phyloP scores from a whole-genome alignment of 2,113 vertebrate genomes.

The Tympanuchus pallidicinctus region DNA sequence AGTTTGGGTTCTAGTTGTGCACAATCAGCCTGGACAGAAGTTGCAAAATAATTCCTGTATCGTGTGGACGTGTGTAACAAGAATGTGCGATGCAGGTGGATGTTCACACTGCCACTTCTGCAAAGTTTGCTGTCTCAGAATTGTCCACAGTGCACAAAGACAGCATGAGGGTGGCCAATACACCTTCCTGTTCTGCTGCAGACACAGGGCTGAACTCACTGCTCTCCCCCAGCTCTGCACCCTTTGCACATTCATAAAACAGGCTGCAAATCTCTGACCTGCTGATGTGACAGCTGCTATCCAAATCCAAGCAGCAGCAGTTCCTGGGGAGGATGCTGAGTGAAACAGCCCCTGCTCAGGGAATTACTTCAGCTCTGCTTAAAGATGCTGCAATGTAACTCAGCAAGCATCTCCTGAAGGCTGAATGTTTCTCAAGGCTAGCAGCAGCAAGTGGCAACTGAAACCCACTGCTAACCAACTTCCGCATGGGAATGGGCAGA shows the following conservation, averaged over 20 bases:
- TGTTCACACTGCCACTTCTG: background rate
- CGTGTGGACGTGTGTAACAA: fast-evolving
- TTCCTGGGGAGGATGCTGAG: background rate
- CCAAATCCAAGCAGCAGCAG: background rate
- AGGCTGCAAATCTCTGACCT: background rate
- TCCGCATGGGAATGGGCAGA: fast-evolving
- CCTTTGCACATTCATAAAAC: background rate
- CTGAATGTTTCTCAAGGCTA: background rate
- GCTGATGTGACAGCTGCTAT: background rate
- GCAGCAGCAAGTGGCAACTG: no score
- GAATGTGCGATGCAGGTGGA: no score
- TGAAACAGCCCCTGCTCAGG: background rate
- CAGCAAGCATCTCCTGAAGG: background rate
- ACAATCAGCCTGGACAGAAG: background rate
- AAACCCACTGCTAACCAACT: background rate
- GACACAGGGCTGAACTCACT: background rate
- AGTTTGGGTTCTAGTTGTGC: background rate
- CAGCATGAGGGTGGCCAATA: background rate
- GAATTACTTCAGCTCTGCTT: background rate
- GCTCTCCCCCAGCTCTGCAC: background rate
- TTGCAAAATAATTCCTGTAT: background rate
- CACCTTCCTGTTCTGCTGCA: background rate
- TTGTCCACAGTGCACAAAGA: background rate
- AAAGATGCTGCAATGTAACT: background rate
- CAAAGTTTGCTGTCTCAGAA: background rate